Conservation (phyloP, 2,888 invertebrate species). For the Papilio elwesi region DNA sequence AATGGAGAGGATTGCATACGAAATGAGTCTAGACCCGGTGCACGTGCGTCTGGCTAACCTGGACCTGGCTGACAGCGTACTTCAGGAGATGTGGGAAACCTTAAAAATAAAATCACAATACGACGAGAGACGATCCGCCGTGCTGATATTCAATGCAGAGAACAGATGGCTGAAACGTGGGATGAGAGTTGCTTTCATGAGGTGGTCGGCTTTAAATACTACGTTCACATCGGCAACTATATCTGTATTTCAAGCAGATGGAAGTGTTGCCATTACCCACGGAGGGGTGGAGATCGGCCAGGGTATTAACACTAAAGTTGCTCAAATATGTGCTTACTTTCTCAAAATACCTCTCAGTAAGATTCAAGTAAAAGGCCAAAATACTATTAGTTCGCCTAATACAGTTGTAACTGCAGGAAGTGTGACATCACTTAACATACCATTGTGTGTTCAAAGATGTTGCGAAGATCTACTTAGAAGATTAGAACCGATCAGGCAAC, state of each 20-base stretch:
- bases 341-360: constrained; percentile 86
- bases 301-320: constrained; percentile 88
- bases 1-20: constrained; percentile 86
- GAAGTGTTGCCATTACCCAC: constrained; percentile 86
- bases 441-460: constrained; percentile 77
- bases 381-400: constrained; percentile 86
- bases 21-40: constrained; percentile 80
- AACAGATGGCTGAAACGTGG: constrained; percentile 91
- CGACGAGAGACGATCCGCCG: constrained; percentile 68
- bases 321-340: constrained; percentile 86
- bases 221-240: constrained; percentile 74
- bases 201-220: constrained; percentile 73
- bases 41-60: constrained; percentile 83
- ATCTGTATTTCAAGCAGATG: constrained; percentile 86
- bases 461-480: constrained; percentile 73
- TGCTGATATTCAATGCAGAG: constrained; percentile 82
- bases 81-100: constrained; percentile 77
- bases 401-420: constrained; percentile 86
- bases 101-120: constrained; percentile 81
- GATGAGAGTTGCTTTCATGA: constrained; percentile 84
- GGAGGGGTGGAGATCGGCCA: constrained; percentile 89
- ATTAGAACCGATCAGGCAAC: constrained; percentile 67
- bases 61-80: constrained; percentile 50
- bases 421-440: constrained; percentile 86
- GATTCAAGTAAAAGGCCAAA: constrained; percentile 86